Conservation (phyloP, 2,797 vertebrate genomes). For the Mionectes olivaceus region DNA sequence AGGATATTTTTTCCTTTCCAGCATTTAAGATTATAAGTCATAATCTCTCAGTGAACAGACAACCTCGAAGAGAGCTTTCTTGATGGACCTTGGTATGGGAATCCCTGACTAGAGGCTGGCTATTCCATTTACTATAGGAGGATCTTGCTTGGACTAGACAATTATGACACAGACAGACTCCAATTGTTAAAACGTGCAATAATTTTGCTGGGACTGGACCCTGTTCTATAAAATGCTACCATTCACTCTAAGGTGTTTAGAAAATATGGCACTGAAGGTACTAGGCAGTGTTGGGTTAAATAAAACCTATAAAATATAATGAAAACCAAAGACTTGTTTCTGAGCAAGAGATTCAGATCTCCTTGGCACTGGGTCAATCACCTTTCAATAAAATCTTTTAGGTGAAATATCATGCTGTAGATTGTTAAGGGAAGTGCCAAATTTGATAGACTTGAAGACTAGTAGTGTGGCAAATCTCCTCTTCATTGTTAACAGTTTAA, state of each 20-base stretch:
- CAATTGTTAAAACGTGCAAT: neutral
- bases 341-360: neutral
- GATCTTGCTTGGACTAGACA: neutral
- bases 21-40: neutral
- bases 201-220: neutral
- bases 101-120: neutral
- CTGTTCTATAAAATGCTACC: neutral
- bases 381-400: neutral
- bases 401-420: neutral
- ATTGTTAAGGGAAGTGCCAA: constrained; percentile 25
- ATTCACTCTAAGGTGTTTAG: neutral
- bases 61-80: neutral
- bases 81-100: neutral
- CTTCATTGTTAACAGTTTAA: neutral
- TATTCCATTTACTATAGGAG: neutral
- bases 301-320: neutral
- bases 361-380: neutral
- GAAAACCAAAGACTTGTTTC: constrained; percentile 3
- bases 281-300: neutral
- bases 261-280: neutral
- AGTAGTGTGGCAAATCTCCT: neutral
- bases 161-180: neutral
- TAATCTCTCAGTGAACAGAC: neutral
- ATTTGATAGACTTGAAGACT: neutral
- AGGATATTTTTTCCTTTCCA: neutral